Evolutionary conservation across 2,797 vertebrate species (phyloP).

Genomic region (Cossypha dichroa): DNA sequence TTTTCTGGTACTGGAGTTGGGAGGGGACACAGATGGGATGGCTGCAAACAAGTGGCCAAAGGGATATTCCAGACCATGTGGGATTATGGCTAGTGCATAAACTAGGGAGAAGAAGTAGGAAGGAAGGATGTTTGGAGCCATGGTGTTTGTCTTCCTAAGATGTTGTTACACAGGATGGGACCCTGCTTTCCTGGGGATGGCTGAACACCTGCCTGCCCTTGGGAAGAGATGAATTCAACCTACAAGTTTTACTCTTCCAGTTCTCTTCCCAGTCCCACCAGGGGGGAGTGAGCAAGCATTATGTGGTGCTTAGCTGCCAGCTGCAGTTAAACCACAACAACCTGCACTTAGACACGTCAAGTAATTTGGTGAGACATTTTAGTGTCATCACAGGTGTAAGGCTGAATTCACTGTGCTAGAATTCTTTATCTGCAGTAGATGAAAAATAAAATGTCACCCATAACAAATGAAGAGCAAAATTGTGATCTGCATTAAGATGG

Average conservation of each 20-base stretch:
- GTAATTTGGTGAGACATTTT: neutral
- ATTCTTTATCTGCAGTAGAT: neutral
- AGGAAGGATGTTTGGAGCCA: neutral
- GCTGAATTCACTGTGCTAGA: neutral
- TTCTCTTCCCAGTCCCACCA: neutral
- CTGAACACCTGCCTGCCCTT: neutral
- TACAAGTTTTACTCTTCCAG: neutral
- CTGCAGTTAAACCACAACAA: neutral
- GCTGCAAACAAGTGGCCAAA: neutral
- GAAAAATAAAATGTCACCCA: neutral
- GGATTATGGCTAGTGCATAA: neutral
- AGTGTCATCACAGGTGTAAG: neutral
- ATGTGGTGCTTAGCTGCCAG: neutral
- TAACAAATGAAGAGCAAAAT: neutral
- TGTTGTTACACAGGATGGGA: neutral
- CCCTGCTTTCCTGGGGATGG: neutral
- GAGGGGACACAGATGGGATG: neutral
- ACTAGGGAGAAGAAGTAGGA: neutral
- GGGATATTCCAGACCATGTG: neutral
- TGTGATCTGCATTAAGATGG: neutral
- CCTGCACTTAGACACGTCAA: neutral
- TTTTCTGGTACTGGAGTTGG: neutral
- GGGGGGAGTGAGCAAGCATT: rapidly evolving
- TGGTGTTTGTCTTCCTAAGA: neutral
- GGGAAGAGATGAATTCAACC: neutral